A percentile compares a stretch with the other conserved stretches of the same genome.
Evolutionary conservation across 2,113 vertebrate species (phyloP).

Genomic region (Trichomycterus rosablanca): DNA sequence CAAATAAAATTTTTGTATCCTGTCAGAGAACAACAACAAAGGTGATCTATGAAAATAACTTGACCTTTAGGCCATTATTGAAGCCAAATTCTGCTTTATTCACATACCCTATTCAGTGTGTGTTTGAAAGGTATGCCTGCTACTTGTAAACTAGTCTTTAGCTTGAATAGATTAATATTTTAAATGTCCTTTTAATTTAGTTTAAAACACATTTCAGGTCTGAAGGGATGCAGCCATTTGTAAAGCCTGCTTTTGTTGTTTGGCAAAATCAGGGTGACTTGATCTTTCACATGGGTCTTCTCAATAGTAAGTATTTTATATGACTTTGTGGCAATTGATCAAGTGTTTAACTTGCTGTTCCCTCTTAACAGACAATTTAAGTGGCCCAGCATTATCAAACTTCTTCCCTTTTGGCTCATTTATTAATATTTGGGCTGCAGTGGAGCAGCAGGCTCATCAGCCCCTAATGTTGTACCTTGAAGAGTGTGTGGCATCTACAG

Average conservation of each 20-base stretch:
- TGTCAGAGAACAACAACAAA: constrained; percentile 54
- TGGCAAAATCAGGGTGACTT: constrained; percentile 53
- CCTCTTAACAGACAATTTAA: constrained; percentile 54
- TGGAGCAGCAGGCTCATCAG: constrained; percentile 62
- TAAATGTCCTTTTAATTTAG: too few species aligned
- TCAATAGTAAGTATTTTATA: constrained; percentile 54
- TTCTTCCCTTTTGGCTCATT: constrained; percentile 64
- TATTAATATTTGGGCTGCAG: constrained; percentile 66
- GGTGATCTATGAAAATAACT: constrained; percentile 48
- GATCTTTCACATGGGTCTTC: constrained; percentile 61
- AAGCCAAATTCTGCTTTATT: constrained; percentile 40
- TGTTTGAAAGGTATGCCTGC: constrained; percentile 49
- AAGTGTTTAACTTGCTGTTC: neutral
- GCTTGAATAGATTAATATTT: neutral
- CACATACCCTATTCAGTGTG: constrained; percentile 52
- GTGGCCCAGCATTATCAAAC: constrained; percentile 44
- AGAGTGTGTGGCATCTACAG: constrained; percentile 62
- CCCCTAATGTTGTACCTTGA: constrained; percentile 68
- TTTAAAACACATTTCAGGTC: neutral
- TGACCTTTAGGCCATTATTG: constrained; percentile 53
- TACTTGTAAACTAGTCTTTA: neutral
- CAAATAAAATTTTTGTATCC: neutral
- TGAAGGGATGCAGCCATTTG: neutral
- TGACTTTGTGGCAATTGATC: neutral
- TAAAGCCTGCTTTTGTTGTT: constrained; percentile 40